Evolutionary conservation across 2,113 vertebrate species (phyloP).

Genomic region (Calidris pygmaea): DNA sequence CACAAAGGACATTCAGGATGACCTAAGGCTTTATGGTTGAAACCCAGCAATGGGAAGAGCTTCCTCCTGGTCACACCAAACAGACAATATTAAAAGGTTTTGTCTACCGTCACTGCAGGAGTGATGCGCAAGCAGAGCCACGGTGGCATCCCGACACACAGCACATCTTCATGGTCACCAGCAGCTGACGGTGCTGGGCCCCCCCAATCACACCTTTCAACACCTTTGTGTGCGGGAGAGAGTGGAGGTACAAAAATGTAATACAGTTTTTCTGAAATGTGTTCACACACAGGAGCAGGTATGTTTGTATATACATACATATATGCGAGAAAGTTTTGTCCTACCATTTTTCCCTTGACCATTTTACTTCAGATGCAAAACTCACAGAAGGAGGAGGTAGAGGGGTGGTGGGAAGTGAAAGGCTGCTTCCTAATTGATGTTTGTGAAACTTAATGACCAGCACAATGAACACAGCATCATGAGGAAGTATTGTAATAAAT

Average conservation of each 20-base stretch:
- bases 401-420: background rate
- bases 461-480: background rate
- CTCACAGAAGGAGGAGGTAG: accelerated
- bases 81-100: background rate
- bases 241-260: background rate
- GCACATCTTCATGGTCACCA: background rate
- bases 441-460: background rate
- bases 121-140: accelerated
- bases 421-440: background rate
- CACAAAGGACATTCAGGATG: accelerated
- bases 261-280: background rate
- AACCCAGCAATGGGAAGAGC: background rate
- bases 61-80: background rate
- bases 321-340: background rate
- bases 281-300: background rate
- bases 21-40: accelerated
- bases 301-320: accelerated
- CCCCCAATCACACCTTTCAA: accelerated
- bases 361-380: background rate
- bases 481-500: background rate
- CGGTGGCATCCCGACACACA: accelerated
- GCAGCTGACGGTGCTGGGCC: accelerated
- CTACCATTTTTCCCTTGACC: background rate
- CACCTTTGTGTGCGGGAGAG: background rate
- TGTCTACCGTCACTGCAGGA: background rate